Evolutionary conservation across 1,140 invertebrate species (phyloP), one percentile per base, ranked within the genome.

Genomic region (Scylla paramamosain): DNA sequence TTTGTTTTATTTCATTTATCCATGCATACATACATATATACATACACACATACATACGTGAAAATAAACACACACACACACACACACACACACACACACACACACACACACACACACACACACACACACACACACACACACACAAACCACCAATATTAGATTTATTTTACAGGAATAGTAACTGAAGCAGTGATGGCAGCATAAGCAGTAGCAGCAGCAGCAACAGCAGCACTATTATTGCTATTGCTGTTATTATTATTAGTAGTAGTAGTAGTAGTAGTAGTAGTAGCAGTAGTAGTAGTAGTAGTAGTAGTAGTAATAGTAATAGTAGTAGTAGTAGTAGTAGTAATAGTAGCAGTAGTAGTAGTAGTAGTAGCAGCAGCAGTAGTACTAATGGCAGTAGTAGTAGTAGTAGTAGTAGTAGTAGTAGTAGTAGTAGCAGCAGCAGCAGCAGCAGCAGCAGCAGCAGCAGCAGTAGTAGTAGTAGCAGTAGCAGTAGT

Each of bases 81-180:
- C 31, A 32, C 31, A 88, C 31, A 88, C 86, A 86, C 83, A 86
- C 83, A 86, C 83, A 86, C 83, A 86, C 83, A 86, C 83, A 86
- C 83, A 86, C 83, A 86, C 83, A 86, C 83, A 86, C 83, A 86
- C 83, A 86, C 83, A 86, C 83, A 86, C 83, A 86, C 20, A 86
- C 1, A 86, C 20, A 86, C 20, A 86, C 12, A 86, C 20, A 86
- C 20, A 86, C 20, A 86, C 20, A 29, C 7, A 14, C 83, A 84
- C n/a, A 28, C 83, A 84, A 84, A 14, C 67, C n/a, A 77, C n/a
- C 67, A 14, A 77, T 67, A 48, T 4, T 48, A 48, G 46, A 7
- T 7, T 4, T 48, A 48, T 77, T 4, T 48, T 48, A 14, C 46
- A 48, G 59, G 7, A 67, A 16, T 67, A 67, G 59, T 67, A 67